phyloP scores from a whole-genome alignment of 2,797 vertebrate species.

The Acanthopagrus latus region DNA sequence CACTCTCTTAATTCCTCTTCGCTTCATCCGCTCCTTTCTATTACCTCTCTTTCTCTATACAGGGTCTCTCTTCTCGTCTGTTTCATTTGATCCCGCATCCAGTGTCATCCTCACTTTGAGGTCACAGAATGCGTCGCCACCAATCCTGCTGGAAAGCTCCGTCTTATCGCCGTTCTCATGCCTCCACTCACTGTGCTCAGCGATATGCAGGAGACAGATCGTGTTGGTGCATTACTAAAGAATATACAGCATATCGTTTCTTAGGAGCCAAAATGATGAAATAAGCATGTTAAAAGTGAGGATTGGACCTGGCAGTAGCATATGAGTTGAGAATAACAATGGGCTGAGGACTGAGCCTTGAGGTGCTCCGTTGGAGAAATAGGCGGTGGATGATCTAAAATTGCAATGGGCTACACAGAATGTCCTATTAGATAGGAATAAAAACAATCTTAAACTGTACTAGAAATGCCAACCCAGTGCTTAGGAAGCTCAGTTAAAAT shows the following conservation, averaged over 20 bases:
- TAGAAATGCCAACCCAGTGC: too few species aligned
- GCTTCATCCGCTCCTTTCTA: slow-evolving; percentile 20
- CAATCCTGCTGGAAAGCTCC: slow-evolving; percentile 32
- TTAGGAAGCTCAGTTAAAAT: too few species aligned
- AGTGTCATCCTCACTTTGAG: slow-evolving; percentile 32
- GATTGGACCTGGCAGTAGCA: too few species aligned
- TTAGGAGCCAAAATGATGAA: neutral
- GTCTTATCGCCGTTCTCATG: slow-evolving; percentile 24
- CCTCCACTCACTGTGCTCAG: neutral
- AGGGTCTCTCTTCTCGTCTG: slow-evolving; percentile 31
- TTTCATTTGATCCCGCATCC: slow-evolving; percentile 45
- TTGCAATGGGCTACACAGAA: too few species aligned
- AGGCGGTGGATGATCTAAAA: too few species aligned
- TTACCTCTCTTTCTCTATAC: slow-evolving; percentile 40
- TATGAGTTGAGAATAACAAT: too few species aligned
- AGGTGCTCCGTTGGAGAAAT: too few species aligned
- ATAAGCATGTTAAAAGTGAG: neutral
- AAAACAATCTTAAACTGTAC: too few species aligned
- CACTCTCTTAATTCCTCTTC: slow-evolving; percentile 38
- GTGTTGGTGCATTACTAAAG: slow-evolving; percentile 10
- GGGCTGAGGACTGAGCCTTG: too few species aligned
- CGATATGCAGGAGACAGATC: slow-evolving; percentile 20
- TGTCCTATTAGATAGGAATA: too few species aligned
- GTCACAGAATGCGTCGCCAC: slow-evolving; percentile 38
- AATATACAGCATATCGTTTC: neutral